phyloP scores from a whole-genome alignment of 2,113 vertebrate species.

The Ia io region DNA sequence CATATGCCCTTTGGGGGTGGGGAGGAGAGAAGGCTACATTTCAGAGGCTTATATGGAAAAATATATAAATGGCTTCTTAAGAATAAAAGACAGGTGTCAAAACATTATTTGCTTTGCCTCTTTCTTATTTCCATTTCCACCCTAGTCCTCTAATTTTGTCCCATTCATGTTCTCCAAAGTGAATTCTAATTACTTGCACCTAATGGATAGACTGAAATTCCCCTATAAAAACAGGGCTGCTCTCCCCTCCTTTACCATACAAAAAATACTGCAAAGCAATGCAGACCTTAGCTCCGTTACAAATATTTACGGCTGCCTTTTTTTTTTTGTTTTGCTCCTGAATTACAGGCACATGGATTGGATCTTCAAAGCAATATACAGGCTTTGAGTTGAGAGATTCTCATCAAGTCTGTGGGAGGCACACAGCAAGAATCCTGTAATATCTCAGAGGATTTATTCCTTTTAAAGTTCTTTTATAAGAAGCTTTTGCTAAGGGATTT shows the following conservation, averaged over 20 bases:
- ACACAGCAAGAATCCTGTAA: conserved; percentile 75
- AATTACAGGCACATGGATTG: conserved; percentile 56
- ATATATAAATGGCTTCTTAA: conserved; percentile 1
- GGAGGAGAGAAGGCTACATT: neutral
- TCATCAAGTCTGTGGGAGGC: conserved; percentile 71
- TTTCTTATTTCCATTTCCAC: neutral
- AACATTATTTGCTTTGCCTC: neutral
- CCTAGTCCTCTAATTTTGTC: neutral
- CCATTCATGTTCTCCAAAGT: neutral
- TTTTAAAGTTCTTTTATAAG: conserved; percentile 73
- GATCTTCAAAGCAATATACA: conserved; percentile 67
- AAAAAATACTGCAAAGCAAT: conserved; percentile 26
- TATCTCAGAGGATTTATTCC: conserved; percentile 76
- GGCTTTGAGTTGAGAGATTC: conserved; percentile 60
- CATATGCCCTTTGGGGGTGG: neutral
- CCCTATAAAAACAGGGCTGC: neutral
- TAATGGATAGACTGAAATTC: neutral
- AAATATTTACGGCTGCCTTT: conserved; percentile 7
- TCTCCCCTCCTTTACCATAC: neutral
- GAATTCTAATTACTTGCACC: neutral
- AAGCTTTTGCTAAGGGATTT: conserved; percentile 72
- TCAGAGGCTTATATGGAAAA: neutral
- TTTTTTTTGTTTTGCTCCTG: neutral
- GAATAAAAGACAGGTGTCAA: neutral
- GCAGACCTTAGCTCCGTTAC: conserved; percentile 11